phyloP scores from a whole-genome alignment of 2,888 invertebrate species.

The Agrotis exclamationis region DNA sequence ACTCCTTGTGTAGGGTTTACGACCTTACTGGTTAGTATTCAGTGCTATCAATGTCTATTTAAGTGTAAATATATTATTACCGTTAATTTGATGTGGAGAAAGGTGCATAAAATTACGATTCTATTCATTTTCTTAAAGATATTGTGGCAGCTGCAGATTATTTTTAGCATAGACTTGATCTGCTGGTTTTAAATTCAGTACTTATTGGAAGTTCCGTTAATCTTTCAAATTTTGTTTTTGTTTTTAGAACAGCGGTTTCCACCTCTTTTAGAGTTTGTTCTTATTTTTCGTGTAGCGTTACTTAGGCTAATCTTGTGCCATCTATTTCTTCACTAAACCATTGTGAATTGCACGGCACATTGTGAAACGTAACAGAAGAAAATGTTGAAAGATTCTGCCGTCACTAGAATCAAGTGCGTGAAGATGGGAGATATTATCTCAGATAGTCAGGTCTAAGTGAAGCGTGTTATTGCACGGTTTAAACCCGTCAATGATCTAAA shows the following conservation, averaged over 20 bases:
- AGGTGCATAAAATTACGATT: slow-evolving; percentile 24
- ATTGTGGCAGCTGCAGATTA: slow-evolving; percentile 20
- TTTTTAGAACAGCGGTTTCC: not conserved
- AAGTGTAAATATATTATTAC: slow-evolving; percentile 4
- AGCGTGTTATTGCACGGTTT: slow-evolving; percentile 27
- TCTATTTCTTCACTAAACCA: slow-evolving; percentile 61
- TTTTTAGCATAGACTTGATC: slow-evolving; percentile 18
- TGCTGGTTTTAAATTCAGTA: slow-evolving; percentile 9
- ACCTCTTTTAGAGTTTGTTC: not conserved
- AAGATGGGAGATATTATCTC: slow-evolving; percentile 51
- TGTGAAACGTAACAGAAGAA: slow-evolving; percentile 59
- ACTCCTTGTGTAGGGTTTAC: slow-evolving; percentile 12
- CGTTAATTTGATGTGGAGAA: slow-evolving; percentile 29
- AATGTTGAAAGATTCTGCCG: slow-evolving; percentile 62
- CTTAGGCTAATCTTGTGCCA: slow-evolving; percentile 48
- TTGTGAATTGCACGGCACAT: slow-evolving; percentile 50
- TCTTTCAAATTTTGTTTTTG: not conserved
- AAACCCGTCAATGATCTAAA: slow-evolving; percentile 8
- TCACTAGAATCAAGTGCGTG: slow-evolving; percentile 53
- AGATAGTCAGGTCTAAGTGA: slow-evolving; percentile 36
- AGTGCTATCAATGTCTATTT: slow-evolving; percentile 4
- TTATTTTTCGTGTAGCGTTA: slow-evolving; percentile 26
- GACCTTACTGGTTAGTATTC: not conserved
- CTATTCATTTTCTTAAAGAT: slow-evolving; percentile 4
- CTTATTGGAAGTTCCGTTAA: slow-evolving; percentile 1